Base-by-base conservation (phyloP, 2,113 vertebrate species). In the Lepus timidus region DNA sequence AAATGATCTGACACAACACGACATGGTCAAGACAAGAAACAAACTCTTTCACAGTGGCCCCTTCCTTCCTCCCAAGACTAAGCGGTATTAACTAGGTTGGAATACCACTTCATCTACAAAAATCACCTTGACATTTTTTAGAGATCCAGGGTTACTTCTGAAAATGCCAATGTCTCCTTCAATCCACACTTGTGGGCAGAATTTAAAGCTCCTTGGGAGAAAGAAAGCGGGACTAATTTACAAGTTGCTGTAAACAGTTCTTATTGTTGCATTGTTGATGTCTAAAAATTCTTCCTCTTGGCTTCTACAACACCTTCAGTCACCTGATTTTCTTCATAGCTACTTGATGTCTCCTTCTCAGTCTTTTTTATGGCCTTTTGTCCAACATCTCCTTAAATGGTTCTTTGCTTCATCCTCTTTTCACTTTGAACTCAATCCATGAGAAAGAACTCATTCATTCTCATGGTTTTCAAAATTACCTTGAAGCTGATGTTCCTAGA, bases 191-290 rank as follows among this genome's bases (percentile, higher is more conserved):
- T 20, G 88, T 10, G 3, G 65, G 73, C 70, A 92, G 75, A 94
- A 92, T 84, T 92, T 61, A 80, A 61, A 74, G 29, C 9, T 88
- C 68, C 68, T 73, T 44, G 33, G 51, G 23, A 51, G 31, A 20
- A 1, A 4, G 1, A 23, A 5, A 2, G 9, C 11, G 8, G 16
- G 20, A 61, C 73, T 64, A 82, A 91, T 82, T 85, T 78, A 80
- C 29, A 93, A 90, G 68, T 68, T 95, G 91, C 75, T 91, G 91
- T 68, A 88, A 95, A 75, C 55, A 91, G 49, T 19, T 95, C 44
- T 87, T 90, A 91, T 68, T 49, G 55, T 94, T 9, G 0, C 52
- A 85, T 14, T 85, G 61, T n/a, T 94, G 29, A 88, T 83, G 33
- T 90, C 67, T 88, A 81, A 91, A 76, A 78, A 25, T 27, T 90